phyloP scores from a whole-genome alignment of 2,888 invertebrate genomes.

The Mythimna loreyi region DNA sequence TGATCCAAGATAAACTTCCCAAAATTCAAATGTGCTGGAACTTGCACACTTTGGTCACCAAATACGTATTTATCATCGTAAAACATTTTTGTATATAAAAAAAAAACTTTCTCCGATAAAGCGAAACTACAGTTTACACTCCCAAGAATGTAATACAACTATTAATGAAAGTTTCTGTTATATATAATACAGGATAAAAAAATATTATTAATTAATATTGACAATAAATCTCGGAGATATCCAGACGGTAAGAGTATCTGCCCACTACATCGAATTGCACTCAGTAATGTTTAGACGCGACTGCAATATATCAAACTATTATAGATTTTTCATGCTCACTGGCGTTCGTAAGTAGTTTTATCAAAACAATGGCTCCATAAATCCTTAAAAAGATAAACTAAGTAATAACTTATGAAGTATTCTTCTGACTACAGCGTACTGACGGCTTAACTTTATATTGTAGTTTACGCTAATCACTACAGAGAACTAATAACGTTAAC shows the following conservation, averaged over 20 bases:
- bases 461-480: background rate
- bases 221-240: slow-evolving; percentile 13
- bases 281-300: background rate
- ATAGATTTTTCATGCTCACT: slow-evolving; percentile 11
- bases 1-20: slow-evolving; percentile 79
- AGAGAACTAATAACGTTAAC: background rate
- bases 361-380: slow-evolving; percentile 45
- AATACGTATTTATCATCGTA: slow-evolving; percentile 70
- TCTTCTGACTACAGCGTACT: background rate
- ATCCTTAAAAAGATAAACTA: slow-evolving; percentile 9
- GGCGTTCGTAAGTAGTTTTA: slow-evolving; percentile 35
- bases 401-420: background rate
- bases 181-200: slow-evolving; percentile 17
- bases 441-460: background rate
- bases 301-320: slow-evolving; percentile 3
- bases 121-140: background rate
- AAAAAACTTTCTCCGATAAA: background rate
- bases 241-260: slow-evolving; percentile 11
- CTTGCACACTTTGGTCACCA: slow-evolving; percentile 74
- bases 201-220: slow-evolving; percentile 27
- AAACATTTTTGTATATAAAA: slow-evolving; percentile 63
- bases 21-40: slow-evolving; percentile 82
- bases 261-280: slow-evolving; percentile 20
- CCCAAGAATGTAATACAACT: background rate
- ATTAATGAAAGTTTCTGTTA: slow-evolving; percentile 1